phyloP scores from a whole-genome alignment of 37 sponge, comb jelly and placozoan genomes.

The Axinella damicornis region DNA sequence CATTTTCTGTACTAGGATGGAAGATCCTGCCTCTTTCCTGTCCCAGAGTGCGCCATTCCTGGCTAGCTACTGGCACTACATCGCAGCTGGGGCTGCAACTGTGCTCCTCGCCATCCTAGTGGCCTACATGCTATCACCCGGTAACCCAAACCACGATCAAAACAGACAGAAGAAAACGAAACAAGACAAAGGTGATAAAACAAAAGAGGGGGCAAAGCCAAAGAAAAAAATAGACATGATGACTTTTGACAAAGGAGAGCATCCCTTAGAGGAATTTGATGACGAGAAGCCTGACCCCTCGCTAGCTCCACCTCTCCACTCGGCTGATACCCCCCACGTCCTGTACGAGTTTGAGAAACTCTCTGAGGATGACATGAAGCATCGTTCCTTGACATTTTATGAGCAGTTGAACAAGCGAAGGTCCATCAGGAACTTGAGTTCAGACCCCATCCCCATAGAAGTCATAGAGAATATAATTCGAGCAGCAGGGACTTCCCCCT shows the following conservation, averaged over 20 bases:
- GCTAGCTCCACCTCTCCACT: conserved; percentile 61
- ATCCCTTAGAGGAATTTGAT: conserved; percentile 80
- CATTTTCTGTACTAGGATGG: no score
- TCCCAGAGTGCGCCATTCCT: conserved; percentile 45
- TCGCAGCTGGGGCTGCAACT: background rate
- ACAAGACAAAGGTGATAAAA: no score
- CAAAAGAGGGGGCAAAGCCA: no score
- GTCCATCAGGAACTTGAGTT: conserved; percentile 85
- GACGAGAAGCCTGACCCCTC: conserved; percentile 41
- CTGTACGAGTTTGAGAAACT: conserved; percentile 49
- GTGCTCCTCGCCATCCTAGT: conserved; percentile 7
- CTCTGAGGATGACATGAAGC: conserved; percentile 68
- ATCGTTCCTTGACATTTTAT: conserved; percentile 75
- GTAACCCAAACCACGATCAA: background rate
- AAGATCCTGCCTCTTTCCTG: conserved; percentile 3
- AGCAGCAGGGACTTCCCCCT: conserved; percentile 91
- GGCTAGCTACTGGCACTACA: conserved; percentile 30
- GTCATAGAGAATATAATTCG: conserved; percentile 86
- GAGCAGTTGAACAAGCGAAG: conserved; percentile 82
- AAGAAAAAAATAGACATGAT: background rate
- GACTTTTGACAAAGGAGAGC: conserved; percentile 58
- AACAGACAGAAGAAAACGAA: background rate
- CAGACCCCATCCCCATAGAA: conserved; percentile 78
- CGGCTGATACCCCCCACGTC: conserved; percentile 74
- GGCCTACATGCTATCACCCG: background rate